phyloP scores from a whole-genome alignment of 2,888 invertebrate species.

The Apamea monoglypha region DNA sequence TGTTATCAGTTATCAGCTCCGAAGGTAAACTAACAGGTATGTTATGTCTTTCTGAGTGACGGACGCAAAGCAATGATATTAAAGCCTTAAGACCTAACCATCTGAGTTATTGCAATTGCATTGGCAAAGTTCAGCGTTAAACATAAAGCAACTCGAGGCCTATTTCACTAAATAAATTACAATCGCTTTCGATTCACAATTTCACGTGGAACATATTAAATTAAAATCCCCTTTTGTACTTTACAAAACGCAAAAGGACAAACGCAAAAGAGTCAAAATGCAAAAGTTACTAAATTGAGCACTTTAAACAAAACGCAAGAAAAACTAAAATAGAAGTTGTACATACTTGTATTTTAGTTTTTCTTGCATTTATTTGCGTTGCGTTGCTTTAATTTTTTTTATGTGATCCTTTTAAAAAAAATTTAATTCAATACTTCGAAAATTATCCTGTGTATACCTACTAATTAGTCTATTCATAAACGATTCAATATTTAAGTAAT shows the following conservation, averaged over 20 bases:
- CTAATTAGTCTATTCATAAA: neutral
- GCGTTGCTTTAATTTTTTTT: no score
- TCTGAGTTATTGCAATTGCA: neutral
- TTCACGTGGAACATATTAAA: neutral
- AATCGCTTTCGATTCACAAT: neutral
- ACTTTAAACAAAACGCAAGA: neutral
- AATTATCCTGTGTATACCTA: neutral
- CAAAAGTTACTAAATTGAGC: neutral
- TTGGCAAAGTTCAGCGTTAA: neutral
- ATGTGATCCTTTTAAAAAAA: neutral
- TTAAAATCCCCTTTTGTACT: neutral
- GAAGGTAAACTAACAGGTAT: neutral
- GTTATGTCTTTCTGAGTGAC: neutral
- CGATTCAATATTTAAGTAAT: neutral
- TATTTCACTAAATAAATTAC: neutral
- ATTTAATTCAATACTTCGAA: neutral
- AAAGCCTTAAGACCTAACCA: no score
- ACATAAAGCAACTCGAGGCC: neutral
- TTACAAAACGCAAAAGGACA: no score
- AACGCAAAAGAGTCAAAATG: no score
- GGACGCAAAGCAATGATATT: constrained; percentile 5
- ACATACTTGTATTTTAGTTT: no score
- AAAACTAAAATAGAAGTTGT: neutral
- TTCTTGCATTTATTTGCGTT: no score
- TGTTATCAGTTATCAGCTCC: neutral